phyloP scores from a whole-genome alignment of 2,888 invertebrate species.

The Drosophila limbata region DNA sequence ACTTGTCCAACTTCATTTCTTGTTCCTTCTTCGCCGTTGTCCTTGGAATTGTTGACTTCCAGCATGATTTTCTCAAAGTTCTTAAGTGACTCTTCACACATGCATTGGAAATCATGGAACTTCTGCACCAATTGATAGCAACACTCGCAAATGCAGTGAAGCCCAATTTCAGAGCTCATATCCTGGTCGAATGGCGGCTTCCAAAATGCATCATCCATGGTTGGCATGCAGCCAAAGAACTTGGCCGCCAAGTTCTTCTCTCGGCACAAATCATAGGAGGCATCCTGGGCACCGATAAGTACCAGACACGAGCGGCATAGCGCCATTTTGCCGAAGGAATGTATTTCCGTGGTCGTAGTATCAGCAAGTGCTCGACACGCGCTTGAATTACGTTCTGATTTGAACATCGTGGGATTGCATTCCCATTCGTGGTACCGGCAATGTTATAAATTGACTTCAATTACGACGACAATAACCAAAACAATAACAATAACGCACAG shows the following conservation, averaged over 20 bases:
- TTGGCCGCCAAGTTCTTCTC: conserved; percentile 66
- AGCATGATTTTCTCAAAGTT: conserved; percentile 62
- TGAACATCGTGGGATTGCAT: conserved; percentile 47
- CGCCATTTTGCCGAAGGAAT: conserved; percentile 37
- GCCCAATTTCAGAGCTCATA: conserved; percentile 44
- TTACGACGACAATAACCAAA: conserved; percentile 55
- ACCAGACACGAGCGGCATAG: conserved; percentile 71
- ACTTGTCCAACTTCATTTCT: neutral
- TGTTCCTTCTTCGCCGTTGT: neutral
- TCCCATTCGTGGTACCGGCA: conserved; percentile 21
- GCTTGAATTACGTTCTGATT: conserved; percentile 47
- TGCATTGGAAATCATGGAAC: conserved; percentile 75
- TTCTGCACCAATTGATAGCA: conserved; percentile 74
- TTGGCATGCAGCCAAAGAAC: conserved; percentile 59
- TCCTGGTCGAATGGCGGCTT: conserved; percentile 40
- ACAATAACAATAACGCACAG: conserved; percentile 12
- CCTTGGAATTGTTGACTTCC: conserved; percentile 28
- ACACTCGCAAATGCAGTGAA: conserved; percentile 70
- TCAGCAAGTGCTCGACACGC: conserved; percentile 49
- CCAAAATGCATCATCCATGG: conserved; percentile 3
- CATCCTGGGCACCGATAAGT: conserved; percentile 50
- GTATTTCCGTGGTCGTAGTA: conserved; percentile 9
- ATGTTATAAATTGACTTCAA: conserved; percentile 60
- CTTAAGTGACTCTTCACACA: conserved; percentile 74
- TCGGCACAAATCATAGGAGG: conserved; percentile 46